Evolutionary conservation across 2,888 invertebrate genomes (phyloP).

Genomic region (Odiellus spinosus): DNA sequence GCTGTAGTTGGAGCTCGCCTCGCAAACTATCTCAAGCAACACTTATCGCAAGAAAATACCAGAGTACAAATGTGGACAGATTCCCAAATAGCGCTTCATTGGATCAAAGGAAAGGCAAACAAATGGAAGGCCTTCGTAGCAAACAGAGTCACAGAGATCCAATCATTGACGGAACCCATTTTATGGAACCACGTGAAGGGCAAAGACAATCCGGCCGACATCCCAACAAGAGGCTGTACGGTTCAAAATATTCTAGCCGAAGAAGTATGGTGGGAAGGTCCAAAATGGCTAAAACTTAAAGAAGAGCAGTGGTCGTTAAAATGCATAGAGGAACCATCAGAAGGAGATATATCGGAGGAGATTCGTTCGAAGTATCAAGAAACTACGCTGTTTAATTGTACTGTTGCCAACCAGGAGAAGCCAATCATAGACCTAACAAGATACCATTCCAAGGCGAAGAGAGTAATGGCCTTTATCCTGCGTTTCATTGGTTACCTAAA

Average conservation of each 20-base stretch:
- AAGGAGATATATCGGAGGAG: too few relatives aligned
- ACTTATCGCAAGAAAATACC: not conserved
- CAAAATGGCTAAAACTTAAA: constrained; percentile 15
- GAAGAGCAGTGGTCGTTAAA: too few relatives aligned
- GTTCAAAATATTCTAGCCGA: not conserved
- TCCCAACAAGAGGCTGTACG: not conserved
- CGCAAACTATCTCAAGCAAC: not conserved
- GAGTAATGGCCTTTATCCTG: too few relatives aligned
- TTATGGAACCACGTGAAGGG: not conserved
- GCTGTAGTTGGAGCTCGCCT: not conserved
- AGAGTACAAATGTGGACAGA: too few relatives aligned
- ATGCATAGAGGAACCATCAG: too few relatives aligned
- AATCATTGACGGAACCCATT: not conserved
- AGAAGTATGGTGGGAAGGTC: constrained; percentile 19
- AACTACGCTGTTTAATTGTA: too few relatives aligned
- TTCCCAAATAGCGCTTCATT: too few relatives aligned
- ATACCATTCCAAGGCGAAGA: too few relatives aligned
- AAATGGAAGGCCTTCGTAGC: constrained; percentile 1
- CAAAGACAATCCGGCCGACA: not conserved
- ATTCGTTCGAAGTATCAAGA: too few relatives aligned
- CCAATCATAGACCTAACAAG: too few relatives aligned
- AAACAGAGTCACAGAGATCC: not conserved
- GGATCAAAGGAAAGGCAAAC: not conserved
- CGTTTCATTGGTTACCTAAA: too few relatives aligned
- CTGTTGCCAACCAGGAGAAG: too few relatives aligned